Conservation (phyloP, 2,888 invertebrate genomes). For the Rotaria sp. region DNA sequence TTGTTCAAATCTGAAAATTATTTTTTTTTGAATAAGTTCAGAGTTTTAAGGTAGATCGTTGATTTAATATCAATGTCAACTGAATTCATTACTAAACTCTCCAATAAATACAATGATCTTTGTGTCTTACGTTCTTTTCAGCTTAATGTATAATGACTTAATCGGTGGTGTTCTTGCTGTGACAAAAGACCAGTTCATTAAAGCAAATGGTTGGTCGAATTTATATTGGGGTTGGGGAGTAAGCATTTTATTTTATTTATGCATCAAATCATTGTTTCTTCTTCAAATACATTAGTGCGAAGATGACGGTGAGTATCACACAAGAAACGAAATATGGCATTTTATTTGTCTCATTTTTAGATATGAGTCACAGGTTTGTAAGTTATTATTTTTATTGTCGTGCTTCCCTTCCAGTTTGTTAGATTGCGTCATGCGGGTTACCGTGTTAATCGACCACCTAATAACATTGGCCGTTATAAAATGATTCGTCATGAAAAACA, state of each 20-base stretch:
- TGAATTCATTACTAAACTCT: too few relatives aligned
- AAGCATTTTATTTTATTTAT: background rate
- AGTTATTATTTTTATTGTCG: background rate
- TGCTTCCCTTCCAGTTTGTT: background rate
- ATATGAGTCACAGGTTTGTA: slow-evolving; percentile 31
- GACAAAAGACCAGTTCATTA: slow-evolving; percentile 31
- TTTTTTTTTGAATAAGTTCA: too few relatives aligned
- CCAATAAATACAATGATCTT: background rate
- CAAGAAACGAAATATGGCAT: background rate
- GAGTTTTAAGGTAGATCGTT: too few relatives aligned
- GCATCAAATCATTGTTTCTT: background rate
- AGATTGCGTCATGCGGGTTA: background rate
- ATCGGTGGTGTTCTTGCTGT: slow-evolving; percentile 39
- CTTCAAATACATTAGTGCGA: background rate
- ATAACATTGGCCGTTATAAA: slow-evolving; percentile 36
- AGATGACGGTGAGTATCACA: slow-evolving; percentile 34
- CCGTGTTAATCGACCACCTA: slow-evolving; percentile 34
- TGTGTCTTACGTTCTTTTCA: too few relatives aligned
- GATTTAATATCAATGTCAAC: too few relatives aligned
- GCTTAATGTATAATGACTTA: slow-evolving; percentile 39
- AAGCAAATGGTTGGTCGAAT: slow-evolving; percentile 39
- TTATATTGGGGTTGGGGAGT: slow-evolving; percentile 41
- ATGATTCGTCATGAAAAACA: slow-evolving; percentile 38
- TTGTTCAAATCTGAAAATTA: too few relatives aligned
- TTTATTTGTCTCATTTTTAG: background rate